Percentiles rank a stretch among this genome's conserved stretches.
These are phyloP conservation scores for Macropis europaea DNA, from an alignment of 2,888 invertebrate species.

Conservation along the genomic window DNA sequence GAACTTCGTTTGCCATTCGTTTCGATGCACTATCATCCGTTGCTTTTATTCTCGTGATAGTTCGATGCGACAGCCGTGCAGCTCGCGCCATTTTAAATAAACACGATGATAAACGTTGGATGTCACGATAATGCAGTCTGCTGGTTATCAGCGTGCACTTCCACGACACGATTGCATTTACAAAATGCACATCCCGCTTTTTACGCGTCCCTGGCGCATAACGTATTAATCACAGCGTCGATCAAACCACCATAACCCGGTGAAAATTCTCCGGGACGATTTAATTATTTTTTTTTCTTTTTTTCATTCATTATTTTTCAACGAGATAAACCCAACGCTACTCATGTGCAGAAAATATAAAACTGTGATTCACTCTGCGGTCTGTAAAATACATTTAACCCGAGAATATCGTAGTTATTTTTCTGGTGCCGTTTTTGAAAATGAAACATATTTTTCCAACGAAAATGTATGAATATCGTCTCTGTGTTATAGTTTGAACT, in stretches of 20 bases:
- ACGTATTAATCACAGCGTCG: conserved; percentile 9
- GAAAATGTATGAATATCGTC: no score
- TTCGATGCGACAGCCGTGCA: not conserved
- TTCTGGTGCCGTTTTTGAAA: no score
- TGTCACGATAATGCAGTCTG: conserved; percentile 16
- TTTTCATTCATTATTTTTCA: no score
- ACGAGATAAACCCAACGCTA: no score
- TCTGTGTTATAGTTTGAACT: no score
- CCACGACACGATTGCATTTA: not conserved
- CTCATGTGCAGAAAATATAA: no score
- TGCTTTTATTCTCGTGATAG: not conserved
- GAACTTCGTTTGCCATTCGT: no score
- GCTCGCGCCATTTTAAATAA: not conserved
- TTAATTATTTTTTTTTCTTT: not conserved
- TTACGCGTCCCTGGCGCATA: not conserved
- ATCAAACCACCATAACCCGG: not conserved
- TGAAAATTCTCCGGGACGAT: not conserved
- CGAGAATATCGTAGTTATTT: no score
- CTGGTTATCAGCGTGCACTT: conserved; percentile 16
- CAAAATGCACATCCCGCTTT: conserved; percentile 9
- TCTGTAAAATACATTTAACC: no score
- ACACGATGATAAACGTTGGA: conserved; percentile 19
- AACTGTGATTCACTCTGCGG: no score
- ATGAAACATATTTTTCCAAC: no score
- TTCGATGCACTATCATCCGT: not conserved